phyloP scores from a whole-genome alignment of 1,140 invertebrate genomes.

The Aphidius ervi region DNA sequence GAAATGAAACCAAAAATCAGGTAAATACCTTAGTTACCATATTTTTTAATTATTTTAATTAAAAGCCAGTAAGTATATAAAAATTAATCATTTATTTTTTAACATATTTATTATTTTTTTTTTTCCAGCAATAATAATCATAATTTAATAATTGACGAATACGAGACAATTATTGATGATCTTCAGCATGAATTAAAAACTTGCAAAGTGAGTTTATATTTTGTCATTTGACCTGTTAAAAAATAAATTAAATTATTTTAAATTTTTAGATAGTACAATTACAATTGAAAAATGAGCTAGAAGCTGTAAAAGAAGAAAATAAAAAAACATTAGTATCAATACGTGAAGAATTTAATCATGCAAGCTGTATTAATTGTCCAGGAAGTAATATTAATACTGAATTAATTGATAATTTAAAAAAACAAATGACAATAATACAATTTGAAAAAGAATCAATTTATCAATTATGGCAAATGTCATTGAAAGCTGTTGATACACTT shows the following conservation, averaged over 20 bases:
- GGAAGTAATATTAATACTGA: slow-evolving; percentile 29
- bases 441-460: slow-evolving; percentile 58
- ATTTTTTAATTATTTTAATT: too few relatives aligned
- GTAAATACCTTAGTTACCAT: too few relatives aligned
- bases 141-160: slow-evolving; percentile 33
- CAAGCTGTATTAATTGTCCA: slow-evolving; percentile 31
- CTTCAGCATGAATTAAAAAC: slow-evolving; percentile 38
- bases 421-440: slow-evolving; percentile 38
- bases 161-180: slow-evolving; percentile 30
- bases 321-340: slow-evolving; percentile 28
- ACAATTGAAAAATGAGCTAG: slow-evolving; percentile 35
- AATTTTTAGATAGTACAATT: slow-evolving; percentile 39
- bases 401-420: slow-evolving; percentile 39
- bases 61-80: too few relatives aligned
- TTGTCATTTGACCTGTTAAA: slow-evolving; percentile 1
- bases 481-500: slow-evolving; percentile 56
- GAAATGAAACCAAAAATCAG: too few relatives aligned
- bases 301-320: slow-evolving; percentile 33
- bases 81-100: slow-evolving; percentile 3
- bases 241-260: slow-evolving; percentile 1
- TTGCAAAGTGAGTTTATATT: slow-evolving; percentile 40
- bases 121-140: slow-evolving; percentile 17
- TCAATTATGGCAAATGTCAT: slow-evolving; percentile 58
- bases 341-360: slow-evolving; percentile 29
- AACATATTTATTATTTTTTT: slow-evolving; percentile 16